Base-by-base conservation (phyloP, 2,113 vertebrate genomes). In the Cyprichromis sp. region DNA sequence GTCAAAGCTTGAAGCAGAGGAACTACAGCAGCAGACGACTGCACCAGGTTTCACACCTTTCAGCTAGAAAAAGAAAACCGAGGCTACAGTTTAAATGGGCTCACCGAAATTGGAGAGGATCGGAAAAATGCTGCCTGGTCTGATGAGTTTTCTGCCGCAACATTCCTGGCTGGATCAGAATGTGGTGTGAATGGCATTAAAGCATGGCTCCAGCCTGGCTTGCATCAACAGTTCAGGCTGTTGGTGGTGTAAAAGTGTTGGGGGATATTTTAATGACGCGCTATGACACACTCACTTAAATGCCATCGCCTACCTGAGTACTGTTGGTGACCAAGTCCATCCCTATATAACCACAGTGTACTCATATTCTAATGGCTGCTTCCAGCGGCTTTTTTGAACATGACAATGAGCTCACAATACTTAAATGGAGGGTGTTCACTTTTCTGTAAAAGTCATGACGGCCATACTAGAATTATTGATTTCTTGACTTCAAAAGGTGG, bases 161-260 rank as follows among this genome's bases (percentile, higher is more conserved):
- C n/a, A 24, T 71, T 71, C 36, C 2, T 42, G 36, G 36, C 24
- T 16, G 38, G 66, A 24, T 42, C 36, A 71, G 66, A 71, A 42
- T 71, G 13, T 4, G 1, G 12, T 0, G 12, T 24, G 12, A 9
- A 71, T 0, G 13, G n/a, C 12, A 42, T 42, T 14, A 71, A 42
- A 24, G 66, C 50, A n/a, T 10, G 6, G 53, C 21, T 45, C 68
- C 5, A 1, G 13, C 21, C 68, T 2, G 68, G 40, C 14, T 45
- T 24, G n/a, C n/a, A 42, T 71, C 8, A 71, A 24, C 12, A 42
- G 38, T 71, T 73, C 38, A 73, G 38, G 68, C 2, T 73, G 38
- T 16, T 0, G 8, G 21, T 45, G 68, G 68, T 26, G 38, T 26
- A 45, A 45, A 16, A 24, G 5, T 45, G 38, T 26, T 24, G 21